Conservation (phyloP, 2,888 invertebrate genomes). For the Congeria kusceri region DNA sequence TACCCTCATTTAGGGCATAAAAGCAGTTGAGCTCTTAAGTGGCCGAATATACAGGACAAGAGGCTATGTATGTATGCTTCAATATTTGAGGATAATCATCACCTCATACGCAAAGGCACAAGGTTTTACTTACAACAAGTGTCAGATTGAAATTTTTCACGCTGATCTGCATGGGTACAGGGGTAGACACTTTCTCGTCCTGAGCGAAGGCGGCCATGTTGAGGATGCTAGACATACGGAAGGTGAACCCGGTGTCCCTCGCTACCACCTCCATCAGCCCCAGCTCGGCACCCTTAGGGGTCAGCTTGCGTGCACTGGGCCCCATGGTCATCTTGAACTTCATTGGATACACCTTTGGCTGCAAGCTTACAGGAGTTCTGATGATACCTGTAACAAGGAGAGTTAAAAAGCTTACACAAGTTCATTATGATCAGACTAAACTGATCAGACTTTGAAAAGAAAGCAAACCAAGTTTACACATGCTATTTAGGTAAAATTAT, state of each 20-base stretch:
- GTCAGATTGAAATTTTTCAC: constrained; percentile 44
- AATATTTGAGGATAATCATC: too few species aligned
- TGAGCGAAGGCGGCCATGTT: constrained; percentile 94
- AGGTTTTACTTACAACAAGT: constrained; percentile 35
- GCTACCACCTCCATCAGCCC: constrained; percentile 70
- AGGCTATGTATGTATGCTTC: too few species aligned
- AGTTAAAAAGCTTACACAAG: too few species aligned
- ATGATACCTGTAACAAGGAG: constrained; percentile 45
- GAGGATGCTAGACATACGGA: constrained; percentile 89
- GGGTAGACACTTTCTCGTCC: constrained; percentile 93
- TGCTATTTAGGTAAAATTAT: too few species aligned
- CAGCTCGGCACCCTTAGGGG: constrained; percentile 58
- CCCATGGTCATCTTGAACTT: constrained; percentile 64
- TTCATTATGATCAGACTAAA: too few species aligned
- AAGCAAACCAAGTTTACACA: too few species aligned
- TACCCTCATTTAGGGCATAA: too few species aligned
- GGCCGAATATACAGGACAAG: too few species aligned
- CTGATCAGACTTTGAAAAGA: too few species aligned
- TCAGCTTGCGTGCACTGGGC: constrained; percentile 52
- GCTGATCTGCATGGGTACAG: constrained; percentile 89
- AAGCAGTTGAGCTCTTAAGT: too few species aligned
- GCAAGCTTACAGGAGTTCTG: constrained; percentile 20
- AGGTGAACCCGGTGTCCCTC: constrained; percentile 72
- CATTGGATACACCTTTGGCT: constrained; percentile 60
- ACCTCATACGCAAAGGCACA: not conserved